Base-by-base conservation (phyloP, 2,888 invertebrate species). In the Microctonus hyperodae region DNA sequence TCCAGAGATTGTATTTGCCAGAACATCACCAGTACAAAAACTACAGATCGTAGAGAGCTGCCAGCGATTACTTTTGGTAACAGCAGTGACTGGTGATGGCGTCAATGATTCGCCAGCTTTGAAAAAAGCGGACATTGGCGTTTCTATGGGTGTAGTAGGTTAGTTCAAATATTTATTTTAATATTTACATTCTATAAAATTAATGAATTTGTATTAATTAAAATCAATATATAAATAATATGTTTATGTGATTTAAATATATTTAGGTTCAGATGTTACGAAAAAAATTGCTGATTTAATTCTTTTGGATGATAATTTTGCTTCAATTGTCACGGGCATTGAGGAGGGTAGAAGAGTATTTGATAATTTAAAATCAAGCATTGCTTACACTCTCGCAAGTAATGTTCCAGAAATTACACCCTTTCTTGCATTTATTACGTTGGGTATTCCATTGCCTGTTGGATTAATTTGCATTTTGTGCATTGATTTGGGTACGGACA, bases 71-170 rank as follows among this genome's bases (percentile, higher is more conserved):
- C 68, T 71, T 33, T 35, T 72, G 64, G 72, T 73, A 35, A 72
- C 71, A 13, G 73, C 71, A 1, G 72, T 73, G 1, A 98, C 98
- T 85, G 98, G 98, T 89, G 98, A 98, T 86, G 98, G 98, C 92
- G 98, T 98, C 75, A 98, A 98, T 86, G 98, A 98, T 85, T 97
- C 97, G 64, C 98, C 98, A 65, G 98, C 98, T 72, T 88, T 98
- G 84, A 98, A 98, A 89, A 98, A 98, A 85, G 94, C 94, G 75
- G 94, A 94, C 86, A 94, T 94, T 81, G 94, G 94, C 89, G 98
- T 98, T 86, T 97, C 98, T 80, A 98, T 98, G 98, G 98, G 98
- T 74, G 90, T 91, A 68, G 87, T 90, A 64, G 91, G 91, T n/a
- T n/a, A n/a, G n/a, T n/a, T n/a, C n/a, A n/a, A n/a, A n/a, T n/a